phyloP scores from a whole-genome alignment of 2,797 vertebrate species.

The Lindbergichthys nudifrons region DNA sequence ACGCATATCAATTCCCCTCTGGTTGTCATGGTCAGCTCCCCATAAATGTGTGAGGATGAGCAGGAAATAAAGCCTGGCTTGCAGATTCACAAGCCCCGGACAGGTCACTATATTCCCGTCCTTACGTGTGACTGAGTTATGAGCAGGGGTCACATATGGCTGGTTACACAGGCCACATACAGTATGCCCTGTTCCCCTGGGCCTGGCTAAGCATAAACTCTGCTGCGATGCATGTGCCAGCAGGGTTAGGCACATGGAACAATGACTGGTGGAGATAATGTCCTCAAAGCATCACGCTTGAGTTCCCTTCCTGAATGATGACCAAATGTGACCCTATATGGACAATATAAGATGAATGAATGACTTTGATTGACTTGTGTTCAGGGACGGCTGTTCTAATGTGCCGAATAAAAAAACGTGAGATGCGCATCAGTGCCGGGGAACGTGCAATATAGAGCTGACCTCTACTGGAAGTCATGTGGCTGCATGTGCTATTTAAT shows the following conservation, averaged over 20 bases:
- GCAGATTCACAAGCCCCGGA: conserved; percentile 32
- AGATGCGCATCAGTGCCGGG: conserved; percentile 25
- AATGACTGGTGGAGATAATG: conserved; percentile 38
- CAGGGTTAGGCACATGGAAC: conserved; percentile 36
- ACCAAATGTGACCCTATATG: conserved; percentile 47
- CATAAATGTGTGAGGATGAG: conserved; percentile 24
- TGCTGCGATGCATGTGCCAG: conserved; percentile 12
- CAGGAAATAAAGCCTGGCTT: conserved; percentile 41
- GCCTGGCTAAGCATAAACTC: conserved; percentile 35
- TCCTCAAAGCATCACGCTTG: conserved; percentile 49
- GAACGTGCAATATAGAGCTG: conserved; percentile 58
- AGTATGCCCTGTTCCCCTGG: conserved; percentile 21
- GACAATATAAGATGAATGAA: conserved; percentile 39
- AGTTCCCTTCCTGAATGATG: conserved; percentile 42
- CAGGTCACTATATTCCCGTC: conserved; percentile 44
- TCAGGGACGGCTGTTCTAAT: conserved; percentile 44
- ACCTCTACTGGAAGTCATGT: conserved; percentile 65
- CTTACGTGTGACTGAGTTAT: conserved; percentile 57
- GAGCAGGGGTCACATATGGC: conserved; percentile 63
- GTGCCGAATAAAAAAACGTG: conserved; percentile 33
- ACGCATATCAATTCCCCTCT: conserved; percentile 18
- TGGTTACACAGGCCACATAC: conserved; percentile 42
- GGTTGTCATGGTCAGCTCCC: conserved; percentile 17
- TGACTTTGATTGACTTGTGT: conserved; percentile 65
- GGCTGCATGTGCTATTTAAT: conserved; percentile 56